Base-by-base conservation (phyloP, 2,888 invertebrate genomes). In the Andrena chrysosceles region DNA sequence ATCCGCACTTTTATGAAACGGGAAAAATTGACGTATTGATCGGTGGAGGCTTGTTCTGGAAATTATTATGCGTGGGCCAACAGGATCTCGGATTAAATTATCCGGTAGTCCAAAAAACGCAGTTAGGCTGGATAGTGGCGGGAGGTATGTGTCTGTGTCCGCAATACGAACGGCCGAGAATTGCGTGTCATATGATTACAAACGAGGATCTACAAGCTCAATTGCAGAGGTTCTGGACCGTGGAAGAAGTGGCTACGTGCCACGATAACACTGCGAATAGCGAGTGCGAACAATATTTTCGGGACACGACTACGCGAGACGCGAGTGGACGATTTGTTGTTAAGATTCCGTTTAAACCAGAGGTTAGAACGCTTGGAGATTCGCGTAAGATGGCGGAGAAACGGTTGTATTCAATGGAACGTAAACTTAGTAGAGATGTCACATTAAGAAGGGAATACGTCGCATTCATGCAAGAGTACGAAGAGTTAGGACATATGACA, bases 1-100 rank as follows among this genome's bases (percentile, higher is more conserved):
- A n/a, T n/a, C n/a, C n/a, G n/a, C n/a, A n/a, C n/a, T n/a, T n/a
- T n/a, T n/a, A n/a, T n/a, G n/a, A n/a, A n/a, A n/a, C 23, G 4
- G 16, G 49, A 31, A 10, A 67, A 23, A 67, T 31, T 10, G 49
- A 52, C 3, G 31, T 67, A 20, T 26, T 67, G 1, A 4, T 67
- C 0, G 66, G 49, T 3, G 42, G 29, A 52, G 67, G 52, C 1
- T 7, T 52, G 16, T 67, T 67, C 20, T 67, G 52, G 49, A 20
- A 67, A 23, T n/a, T 67, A 2, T 8, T 67, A 20, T 67, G 52
- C 10, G 52, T 67, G 13, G 67, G 67, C 2, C 29, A 67, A 49
- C 26, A n/a, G 29, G 29, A 13, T 6, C n/a, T 48, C 1, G 42
- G 59, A 13, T 26, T 42, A 3, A 6, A 26, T 10, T 23, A 23